Percentiles rank a stretch among this genome's conserved stretches.
phyloP scores from a whole-genome alignment of 2,797 vertebrate genomes.

The Falco concolor region DNA sequence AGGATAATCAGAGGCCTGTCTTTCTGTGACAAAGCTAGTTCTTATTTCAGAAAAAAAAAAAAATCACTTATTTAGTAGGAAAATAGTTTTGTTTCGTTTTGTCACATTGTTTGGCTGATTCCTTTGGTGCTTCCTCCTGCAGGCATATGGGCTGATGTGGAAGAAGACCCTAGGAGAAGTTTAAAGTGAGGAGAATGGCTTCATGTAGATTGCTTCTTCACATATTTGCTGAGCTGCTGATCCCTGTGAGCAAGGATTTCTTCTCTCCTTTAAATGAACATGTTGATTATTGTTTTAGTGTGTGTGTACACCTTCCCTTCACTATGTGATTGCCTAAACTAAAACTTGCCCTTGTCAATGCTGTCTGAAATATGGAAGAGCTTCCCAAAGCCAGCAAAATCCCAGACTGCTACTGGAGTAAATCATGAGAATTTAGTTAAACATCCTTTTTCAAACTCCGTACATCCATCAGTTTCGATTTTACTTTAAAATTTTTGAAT shows the following conservation, averaged over 20 bases:
- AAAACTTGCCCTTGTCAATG: not conserved
- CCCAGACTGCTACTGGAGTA: not conserved
- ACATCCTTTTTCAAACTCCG: not conserved
- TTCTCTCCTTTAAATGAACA: not conserved
- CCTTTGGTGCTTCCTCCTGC: not conserved
- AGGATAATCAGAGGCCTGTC: not conserved
- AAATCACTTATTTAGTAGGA: not conserved
- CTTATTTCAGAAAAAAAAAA: not conserved
- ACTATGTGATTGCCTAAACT: not conserved
- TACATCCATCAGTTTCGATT: not conserved
- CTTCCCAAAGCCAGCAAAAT: not conserved
- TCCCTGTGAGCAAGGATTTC: not conserved
- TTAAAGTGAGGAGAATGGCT: not conserved
- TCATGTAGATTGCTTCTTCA: not conserved
- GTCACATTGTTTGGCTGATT: not conserved
- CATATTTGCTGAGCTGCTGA: not conserved
- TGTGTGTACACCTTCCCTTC: not conserved
- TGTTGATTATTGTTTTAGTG: not conserved
- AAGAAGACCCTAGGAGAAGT: not conserved
- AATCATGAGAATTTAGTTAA: not conserved
- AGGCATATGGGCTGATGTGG: not conserved
- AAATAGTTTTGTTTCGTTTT: not conserved
- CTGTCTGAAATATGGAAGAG: not conserved
- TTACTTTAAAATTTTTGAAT: not conserved
- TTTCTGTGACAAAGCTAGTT: not conserved